Evolutionary conservation across 2,888 invertebrate species (phyloP).

Genomic region (Lypha dubia): DNA sequence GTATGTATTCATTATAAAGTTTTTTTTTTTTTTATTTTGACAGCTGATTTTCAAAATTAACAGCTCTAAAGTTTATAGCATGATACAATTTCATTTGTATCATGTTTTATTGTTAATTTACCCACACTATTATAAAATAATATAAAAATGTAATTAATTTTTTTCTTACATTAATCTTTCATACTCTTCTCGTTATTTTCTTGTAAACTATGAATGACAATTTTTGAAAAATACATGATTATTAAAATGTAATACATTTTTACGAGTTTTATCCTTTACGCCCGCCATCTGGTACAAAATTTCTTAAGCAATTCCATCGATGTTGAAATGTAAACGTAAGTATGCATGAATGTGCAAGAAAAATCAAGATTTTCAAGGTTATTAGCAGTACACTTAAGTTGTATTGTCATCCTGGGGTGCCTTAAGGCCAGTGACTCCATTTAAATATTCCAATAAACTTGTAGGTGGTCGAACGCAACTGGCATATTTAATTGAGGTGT

Average conservation of each 20-base stretch:
- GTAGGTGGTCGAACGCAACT: neutral
- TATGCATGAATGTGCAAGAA: too few species aligned
- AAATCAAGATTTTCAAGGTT: conserved; percentile 45
- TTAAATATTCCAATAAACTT: neutral
- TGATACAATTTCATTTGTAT: too few species aligned
- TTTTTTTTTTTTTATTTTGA: neutral
- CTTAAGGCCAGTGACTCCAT: conserved; percentile 32
- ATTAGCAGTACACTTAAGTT: neutral
- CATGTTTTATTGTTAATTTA: neutral
- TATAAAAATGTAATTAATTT: conserved; percentile 8
- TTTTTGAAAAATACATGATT: neutral
- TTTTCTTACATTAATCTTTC: conserved; percentile 1
- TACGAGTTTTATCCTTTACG: neutral
- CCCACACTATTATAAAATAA: neutral
- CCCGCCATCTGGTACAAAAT: neutral
- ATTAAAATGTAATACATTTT: conserved; percentile 22
- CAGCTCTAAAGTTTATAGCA: conserved; percentile 22
- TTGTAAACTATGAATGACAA: conserved; percentile 12
- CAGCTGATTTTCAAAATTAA: conserved; percentile 12
- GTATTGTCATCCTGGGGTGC: neutral
- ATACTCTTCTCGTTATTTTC: neutral
- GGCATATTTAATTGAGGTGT: neutral
- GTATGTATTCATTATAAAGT: neutral
- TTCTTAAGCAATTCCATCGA: neutral
- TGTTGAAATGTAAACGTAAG: neutral